A percentile compares a stretch with the other conserved stretches of the same genome.
Conservation (phyloP, 2,113 vertebrate species). For the Anseranas semipalmata region DNA sequence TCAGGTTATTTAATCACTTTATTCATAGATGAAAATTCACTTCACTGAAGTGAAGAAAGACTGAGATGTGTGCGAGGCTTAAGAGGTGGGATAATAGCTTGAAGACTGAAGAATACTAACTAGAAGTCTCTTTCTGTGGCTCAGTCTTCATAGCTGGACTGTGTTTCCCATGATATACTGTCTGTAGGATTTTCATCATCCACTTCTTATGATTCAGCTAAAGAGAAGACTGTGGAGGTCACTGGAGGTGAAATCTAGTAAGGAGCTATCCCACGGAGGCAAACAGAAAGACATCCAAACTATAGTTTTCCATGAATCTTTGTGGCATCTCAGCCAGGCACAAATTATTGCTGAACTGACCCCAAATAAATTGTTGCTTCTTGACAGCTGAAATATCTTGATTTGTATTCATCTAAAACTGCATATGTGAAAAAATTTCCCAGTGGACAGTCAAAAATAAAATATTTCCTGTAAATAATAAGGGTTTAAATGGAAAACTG, state of each 20-base stretch:
- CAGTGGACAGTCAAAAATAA: background rate
- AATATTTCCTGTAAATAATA: background rate
- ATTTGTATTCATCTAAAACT: background rate
- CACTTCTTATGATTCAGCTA: background rate
- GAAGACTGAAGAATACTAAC: background rate
- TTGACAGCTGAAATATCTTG: background rate
- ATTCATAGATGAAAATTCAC: background rate
- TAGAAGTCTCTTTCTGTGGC: background rate
- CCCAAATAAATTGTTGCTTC: background rate
- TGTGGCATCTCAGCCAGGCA: background rate
- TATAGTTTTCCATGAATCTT: background rate
- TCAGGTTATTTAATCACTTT: background rate
- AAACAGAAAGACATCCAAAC: background rate
- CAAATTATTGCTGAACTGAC: background rate
- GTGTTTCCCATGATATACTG: background rate
- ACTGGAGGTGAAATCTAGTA: background rate
- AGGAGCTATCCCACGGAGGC: background rate
- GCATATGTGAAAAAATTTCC: background rate
- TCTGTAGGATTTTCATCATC: background rate
- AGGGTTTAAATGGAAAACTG: background rate
- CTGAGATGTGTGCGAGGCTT: background rate
- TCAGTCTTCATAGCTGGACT: background rate
- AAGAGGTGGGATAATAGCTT: background rate
- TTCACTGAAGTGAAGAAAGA: background rate
- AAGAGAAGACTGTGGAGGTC: background rate